Percentiles rank a stretch among this genome's conserved stretches.
These are phyloP conservation scores for Podilymbus podiceps DNA, from an alignment of 2,113 vertebrate genomes.

Conservation along the genomic window DNA sequence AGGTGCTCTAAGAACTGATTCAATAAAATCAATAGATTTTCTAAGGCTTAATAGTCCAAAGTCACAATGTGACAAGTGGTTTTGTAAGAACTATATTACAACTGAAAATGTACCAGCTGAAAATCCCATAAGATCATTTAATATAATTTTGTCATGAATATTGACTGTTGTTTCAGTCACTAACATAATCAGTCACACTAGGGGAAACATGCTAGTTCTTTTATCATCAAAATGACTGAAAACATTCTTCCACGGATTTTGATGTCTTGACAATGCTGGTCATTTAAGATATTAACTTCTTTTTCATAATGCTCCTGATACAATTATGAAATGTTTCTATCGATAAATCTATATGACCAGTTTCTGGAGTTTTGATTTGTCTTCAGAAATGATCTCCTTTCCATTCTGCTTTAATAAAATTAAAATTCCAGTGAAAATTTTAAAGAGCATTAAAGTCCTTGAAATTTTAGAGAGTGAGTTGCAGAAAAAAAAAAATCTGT, in stretches of 20 bases:
- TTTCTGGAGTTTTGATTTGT: background rate
- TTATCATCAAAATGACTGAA: background rate
- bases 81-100: background rate
- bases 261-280: background rate
- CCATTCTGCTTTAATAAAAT: background rate
- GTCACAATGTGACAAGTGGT: background rate
- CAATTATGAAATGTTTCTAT: background rate
- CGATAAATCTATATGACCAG: background rate
- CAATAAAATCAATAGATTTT: background rate
- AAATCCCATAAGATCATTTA: background rate
- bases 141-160: background rate
- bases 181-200: background rate
- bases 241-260: background rate
- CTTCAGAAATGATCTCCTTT: background rate
- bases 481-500: background rate
- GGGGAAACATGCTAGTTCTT: background rate
- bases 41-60: background rate
- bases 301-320: background rate
- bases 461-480: background rate
- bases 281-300: background rate
- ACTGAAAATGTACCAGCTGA: background rate
- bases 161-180: background rate
- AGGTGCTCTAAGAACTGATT: background rate
- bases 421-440: background rate
- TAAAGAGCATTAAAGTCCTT: background rate